Conservation (phyloP, 2,797 vertebrate species). For the Coluber constrictor region DNA sequence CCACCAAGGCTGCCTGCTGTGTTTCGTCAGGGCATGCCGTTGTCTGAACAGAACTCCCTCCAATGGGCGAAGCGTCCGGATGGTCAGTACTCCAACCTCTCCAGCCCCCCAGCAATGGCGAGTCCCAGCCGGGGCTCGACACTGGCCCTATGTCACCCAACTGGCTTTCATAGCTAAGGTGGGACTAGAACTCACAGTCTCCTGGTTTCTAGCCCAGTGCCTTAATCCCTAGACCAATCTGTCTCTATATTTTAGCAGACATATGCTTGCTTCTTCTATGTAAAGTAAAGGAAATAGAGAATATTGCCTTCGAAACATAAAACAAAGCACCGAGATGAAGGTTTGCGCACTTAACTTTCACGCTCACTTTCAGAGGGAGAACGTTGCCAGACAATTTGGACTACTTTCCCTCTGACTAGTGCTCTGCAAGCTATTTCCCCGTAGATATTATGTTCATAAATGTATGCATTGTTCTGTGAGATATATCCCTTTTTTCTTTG, state of each 20-base stretch:
- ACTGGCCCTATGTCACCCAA: background rate
- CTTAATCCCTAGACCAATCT: background rate
- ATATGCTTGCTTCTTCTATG: background rate
- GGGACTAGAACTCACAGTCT: background rate
- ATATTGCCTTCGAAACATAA: background rate
- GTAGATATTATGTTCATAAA: background rate
- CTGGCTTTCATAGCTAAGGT: background rate
- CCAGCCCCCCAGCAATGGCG: no score
- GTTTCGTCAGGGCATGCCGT: no score
- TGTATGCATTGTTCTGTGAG: background rate
- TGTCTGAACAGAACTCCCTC: no score
- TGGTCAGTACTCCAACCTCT: no score
- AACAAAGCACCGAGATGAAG: background rate
- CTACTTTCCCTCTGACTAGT: background rate
- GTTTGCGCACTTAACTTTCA: background rate
- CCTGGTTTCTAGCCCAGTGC: background rate
- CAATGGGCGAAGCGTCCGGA: no score
- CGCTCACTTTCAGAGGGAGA: background rate
- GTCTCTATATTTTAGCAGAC: background rate
- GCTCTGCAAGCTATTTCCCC: background rate
- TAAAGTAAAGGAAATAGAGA: background rate
- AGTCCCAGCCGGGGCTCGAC: no score
- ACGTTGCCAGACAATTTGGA: background rate
- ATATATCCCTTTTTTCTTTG: background rate
- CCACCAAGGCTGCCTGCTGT: no score